Evolutionary conservation across 2,113 vertebrate species (phyloP).

Genomic region (Aleadryas rufinucha): DNA sequence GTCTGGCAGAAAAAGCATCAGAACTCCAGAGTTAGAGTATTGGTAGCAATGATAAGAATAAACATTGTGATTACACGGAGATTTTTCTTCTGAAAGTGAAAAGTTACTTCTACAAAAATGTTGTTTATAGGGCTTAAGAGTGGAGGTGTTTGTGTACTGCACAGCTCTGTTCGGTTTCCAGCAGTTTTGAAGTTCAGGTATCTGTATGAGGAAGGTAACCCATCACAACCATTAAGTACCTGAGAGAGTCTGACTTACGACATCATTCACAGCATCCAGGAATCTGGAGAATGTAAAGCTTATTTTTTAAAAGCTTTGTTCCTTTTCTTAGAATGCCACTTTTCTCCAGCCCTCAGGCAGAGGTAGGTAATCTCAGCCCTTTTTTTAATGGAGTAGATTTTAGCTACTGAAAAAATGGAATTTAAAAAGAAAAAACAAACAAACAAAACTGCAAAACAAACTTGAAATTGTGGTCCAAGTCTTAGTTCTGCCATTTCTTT

Average conservation of each 20-base stretch:
- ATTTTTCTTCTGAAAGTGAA: background rate
- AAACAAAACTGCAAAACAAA: background rate
- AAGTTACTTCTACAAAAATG: background rate
- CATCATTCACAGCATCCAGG: background rate
- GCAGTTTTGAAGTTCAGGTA: background rate
- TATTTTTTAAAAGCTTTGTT: background rate
- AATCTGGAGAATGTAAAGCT: background rate
- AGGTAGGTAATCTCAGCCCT: background rate
- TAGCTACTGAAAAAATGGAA: background rate
- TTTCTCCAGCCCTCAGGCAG: background rate
- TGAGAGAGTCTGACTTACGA: background rate
- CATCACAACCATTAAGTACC: background rate
- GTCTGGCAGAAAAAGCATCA: background rate
- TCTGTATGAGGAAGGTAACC: background rate
- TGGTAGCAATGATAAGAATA: background rate
- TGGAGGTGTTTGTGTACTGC: background rate
- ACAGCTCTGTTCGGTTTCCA: background rate
- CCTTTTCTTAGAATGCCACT: background rate
- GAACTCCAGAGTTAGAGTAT: background rate
- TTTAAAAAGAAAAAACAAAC: background rate
- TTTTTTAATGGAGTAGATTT: background rate
- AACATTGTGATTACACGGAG: background rate
- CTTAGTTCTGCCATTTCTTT: background rate
- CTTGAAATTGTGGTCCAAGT: background rate
- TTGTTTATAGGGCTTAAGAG: background rate